Percentiles rank a stretch among this genome's conserved stretches.
Evolutionary conservation across 2,113 vertebrate species (phyloP).

Genomic region (Agapornis roseicollis): DNA sequence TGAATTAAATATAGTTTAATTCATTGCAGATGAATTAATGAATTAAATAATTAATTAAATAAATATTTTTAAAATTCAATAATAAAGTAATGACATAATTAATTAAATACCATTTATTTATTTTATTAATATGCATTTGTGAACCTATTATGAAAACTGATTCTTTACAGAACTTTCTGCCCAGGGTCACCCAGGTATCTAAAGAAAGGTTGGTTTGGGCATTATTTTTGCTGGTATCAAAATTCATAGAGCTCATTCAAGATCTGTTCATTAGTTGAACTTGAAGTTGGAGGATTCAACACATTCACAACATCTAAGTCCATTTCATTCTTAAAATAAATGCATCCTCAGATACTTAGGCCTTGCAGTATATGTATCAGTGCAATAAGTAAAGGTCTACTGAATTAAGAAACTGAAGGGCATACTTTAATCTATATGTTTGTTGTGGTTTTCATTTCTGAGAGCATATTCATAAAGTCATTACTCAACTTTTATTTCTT

Average conservation of each 20-base stretch:
- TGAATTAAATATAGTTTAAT: background rate
- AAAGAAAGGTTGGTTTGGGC: background rate
- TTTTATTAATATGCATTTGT: background rate
- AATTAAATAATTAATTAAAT: too few species aligned
- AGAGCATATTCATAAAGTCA: background rate
- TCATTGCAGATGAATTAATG: too few species aligned
- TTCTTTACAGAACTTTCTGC: background rate
- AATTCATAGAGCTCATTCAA: background rate
- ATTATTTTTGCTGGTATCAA: background rate
- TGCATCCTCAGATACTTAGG: background rate
- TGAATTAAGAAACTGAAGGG: background rate
- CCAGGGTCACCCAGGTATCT: background rate
- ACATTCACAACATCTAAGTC: background rate
- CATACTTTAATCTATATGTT: background rate
- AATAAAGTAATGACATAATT: background rate
- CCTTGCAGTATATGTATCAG: background rate
- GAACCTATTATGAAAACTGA: background rate
- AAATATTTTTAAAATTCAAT: too few species aligned
- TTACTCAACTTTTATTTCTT: background rate
- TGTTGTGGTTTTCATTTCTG: background rate
- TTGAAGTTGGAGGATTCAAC: background rate
- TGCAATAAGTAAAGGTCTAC: background rate
- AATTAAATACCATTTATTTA: background rate
- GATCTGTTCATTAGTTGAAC: background rate
- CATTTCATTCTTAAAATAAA: background rate